Base-by-base conservation (phyloP, 2,888 invertebrate genomes). In the Ophion costatus region DNA sequence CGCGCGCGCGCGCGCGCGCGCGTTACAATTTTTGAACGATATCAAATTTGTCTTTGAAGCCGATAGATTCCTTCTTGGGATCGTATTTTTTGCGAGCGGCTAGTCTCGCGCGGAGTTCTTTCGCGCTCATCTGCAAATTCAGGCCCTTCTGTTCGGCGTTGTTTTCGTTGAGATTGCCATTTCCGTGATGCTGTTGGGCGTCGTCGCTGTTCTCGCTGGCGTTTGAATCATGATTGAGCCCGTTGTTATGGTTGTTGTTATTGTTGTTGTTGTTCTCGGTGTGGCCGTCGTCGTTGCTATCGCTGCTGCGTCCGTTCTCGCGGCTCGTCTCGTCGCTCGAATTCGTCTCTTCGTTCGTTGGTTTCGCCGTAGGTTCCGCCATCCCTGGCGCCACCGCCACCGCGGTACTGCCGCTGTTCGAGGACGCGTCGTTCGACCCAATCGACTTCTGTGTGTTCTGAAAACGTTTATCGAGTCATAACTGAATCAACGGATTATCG, bases 21-120 rank as follows among this genome's bases (percentile, higher is more conserved):
- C 7, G 85, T 95, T 96, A 98, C 94, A 98, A 96, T 95, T 98
- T 98, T 94, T 98, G 98, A 89, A 98, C 97, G 93, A 98, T 98
- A 94, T 98, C 98, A 93, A 98, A 98, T 95, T 98, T 98, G 95
- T 98, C 97, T 94, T 97, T 97, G 92, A 98, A 96, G 95, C 98
- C 98, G 95, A 98, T 96, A 71, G 96, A 96, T 92, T 98, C 97
- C 94, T 97, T 98, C 94, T 98, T 98, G 63, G 98, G 98, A 94
- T 98, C 98, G 93, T 97, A 96, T 94, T 97, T 98, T 94, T 98
- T 98, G 94, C 96, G 97, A 83, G 97, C 96, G 71, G 97, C 97
- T 88, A 98, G 94, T 90, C 97, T 96, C 78, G 97, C 98, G 80
- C 98, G 95, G 95, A 98, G 96, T 94, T 98, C 98, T 67, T 98